Evolutionary conservation across 2,888 invertebrate species (phyloP).

Genomic region (Mantis religiosa): DNA sequence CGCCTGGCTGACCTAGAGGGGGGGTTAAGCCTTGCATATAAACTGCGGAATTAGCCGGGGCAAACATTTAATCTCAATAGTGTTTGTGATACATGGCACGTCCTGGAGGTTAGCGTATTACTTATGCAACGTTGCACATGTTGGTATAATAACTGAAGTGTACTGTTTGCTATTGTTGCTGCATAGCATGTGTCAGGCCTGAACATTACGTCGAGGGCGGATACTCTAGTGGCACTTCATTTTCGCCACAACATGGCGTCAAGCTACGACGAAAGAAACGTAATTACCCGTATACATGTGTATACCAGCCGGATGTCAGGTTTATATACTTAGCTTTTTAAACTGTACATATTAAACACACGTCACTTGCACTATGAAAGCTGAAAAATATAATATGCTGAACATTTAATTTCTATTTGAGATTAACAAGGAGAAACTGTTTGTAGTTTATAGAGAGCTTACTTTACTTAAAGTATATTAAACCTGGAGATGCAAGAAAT

Average conservation of each 20-base stretch:
- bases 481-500: too few relatives aligned
- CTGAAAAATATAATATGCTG: too few relatives aligned
- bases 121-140: not conserved
- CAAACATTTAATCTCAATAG: not conserved
- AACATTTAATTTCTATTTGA: too few relatives aligned
- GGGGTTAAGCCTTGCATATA: not conserved
- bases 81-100: not conserved
- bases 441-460: too few relatives aligned
- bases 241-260: not conserved
- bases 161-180: not conserved
- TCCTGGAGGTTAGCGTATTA: not conserved
- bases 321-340: too few relatives aligned
- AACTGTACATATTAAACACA: too few relatives aligned
- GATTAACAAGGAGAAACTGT: too few relatives aligned
- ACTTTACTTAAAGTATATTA: too few relatives aligned
- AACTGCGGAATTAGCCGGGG: not conserved
- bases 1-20: not conserved
- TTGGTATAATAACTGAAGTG: not conserved
- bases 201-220: not conserved
- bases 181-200: not conserved
- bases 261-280: too few relatives aligned
- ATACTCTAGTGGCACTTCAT: not conserved
- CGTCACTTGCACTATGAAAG: too few relatives aligned
- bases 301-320: too few relatives aligned
- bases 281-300: too few relatives aligned